phyloP scores from a whole-genome alignment of 2,888 invertebrate species.

The Platyscelio sp. region DNA sequence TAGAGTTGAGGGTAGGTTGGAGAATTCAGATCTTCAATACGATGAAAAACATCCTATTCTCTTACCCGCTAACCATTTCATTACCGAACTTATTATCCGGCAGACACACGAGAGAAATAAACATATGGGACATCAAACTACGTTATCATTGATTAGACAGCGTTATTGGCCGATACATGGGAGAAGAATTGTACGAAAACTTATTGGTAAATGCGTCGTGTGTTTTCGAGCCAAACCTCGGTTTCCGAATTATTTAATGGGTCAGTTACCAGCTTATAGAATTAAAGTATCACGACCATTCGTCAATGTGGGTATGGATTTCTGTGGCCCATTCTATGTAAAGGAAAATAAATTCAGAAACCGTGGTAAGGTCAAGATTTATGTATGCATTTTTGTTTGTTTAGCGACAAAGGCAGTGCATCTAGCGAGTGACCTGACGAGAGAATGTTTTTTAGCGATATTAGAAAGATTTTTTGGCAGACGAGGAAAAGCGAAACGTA shows the following conservation, averaged over 20 bases:
- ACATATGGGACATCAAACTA: constrained; percentile 13
- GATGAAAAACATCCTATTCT: constrained; percentile 28
- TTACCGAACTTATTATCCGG: constrained; percentile 7
- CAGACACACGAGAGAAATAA: not conserved
- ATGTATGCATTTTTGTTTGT: constrained; percentile 19
- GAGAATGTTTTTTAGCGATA: not conserved
- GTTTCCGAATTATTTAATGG: constrained; percentile 22
- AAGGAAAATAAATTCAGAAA: constrained; percentile 11
- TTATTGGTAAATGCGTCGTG: not conserved
- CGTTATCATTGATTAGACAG: not conserved
- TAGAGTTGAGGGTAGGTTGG: constrained; percentile 22
- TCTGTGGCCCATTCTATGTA: not conserved
- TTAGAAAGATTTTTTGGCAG: constrained; percentile 9
- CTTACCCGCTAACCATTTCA: constrained; percentile 10
- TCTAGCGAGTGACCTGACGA: constrained; percentile 1
- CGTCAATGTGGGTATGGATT: not conserved
- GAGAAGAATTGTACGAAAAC: not conserved
- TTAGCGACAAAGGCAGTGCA: constrained; percentile 10
- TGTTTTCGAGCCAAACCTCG: constrained; percentile 22
- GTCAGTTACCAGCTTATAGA: constrained; percentile 25
- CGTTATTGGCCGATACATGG: constrained; percentile 26
- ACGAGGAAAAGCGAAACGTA: not conserved
- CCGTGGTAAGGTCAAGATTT: constrained; percentile 18
- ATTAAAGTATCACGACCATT: constrained; percentile 13
- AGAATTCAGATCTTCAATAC: constrained; percentile 9